A percentile compares a stretch with the other conserved stretches of the same genome.
Conservation (phyloP, 2,113 vertebrate species). For the rat (Rattus norvegicus) region GRCr8 NC_086026.1:11897501-11898000, state of each 20-base stretch:
- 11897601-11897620: neutral
- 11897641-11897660: neutral
- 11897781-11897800: neutral
- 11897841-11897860: neutral
- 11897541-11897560: neutral
- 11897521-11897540: neutral
- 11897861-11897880: neutral
- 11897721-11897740: neutral
- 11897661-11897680: neutral
- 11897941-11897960: too few species aligned
- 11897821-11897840: neutral
- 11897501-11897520: neutral
- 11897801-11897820: neutral
- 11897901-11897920: neutral
- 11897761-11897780: neutral
- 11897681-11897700: neutral
- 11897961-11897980: neutral
- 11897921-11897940: neutral
- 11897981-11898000: neutral
- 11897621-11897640: neutral
- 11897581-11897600: neutral
- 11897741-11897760: neutral
- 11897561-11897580: neutral
- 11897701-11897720: neutral
- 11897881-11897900: neutral